Conservation (phyloP, 1,140 invertebrate species). For the Pinna nobilis region DNA sequence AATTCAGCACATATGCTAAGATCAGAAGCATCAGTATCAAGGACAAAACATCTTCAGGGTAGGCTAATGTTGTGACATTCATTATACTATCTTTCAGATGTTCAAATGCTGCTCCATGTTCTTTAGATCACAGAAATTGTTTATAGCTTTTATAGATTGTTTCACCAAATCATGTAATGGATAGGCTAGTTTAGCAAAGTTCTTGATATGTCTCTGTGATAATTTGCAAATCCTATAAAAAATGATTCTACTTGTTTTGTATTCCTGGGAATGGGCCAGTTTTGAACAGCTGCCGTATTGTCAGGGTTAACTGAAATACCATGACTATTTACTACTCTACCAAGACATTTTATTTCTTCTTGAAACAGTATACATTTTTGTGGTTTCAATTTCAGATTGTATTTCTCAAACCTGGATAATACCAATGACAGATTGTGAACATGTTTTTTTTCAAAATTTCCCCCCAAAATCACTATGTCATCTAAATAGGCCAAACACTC, state of each 20-base stretch:
- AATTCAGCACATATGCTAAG: slow-evolving; percentile 43
- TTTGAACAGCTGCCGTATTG: not conserved
- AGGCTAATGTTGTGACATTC: not conserved
- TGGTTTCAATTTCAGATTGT: slow-evolving; percentile 40
- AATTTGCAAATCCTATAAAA: slow-evolving; percentile 8
- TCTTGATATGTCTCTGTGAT: slow-evolving; percentile 6
- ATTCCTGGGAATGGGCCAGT: slow-evolving; percentile 11
- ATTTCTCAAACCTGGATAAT: slow-evolving; percentile 1
- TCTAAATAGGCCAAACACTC: slow-evolving; percentile 21
- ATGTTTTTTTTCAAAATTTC: slow-evolving; percentile 23
- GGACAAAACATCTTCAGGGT: slow-evolving; percentile 32
- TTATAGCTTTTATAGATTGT: not conserved
- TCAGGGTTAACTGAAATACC: slow-evolving; percentile 22
- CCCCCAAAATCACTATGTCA: slow-evolving; percentile 24
- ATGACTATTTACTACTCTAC: slow-evolving; percentile 19
- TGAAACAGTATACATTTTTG: slow-evolving; percentile 34
- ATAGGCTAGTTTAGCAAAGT: slow-evolving; percentile 2
- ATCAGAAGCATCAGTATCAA: slow-evolving; percentile 54
- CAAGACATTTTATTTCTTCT: slow-evolving; percentile 28
- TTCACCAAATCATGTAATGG: slow-evolving; percentile 6
- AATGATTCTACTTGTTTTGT: not conserved
- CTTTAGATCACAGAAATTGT: slow-evolving; percentile 21
- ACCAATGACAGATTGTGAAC: not conserved
- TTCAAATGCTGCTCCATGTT: slow-evolving; percentile 33
- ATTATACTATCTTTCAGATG: not conserved